Percentiles rank a stretch among this genome's conserved stretches.
Evolutionary conservation across 2,113 vertebrate genomes (phyloP).

Genomic region (Colinus virginianus): DNA sequence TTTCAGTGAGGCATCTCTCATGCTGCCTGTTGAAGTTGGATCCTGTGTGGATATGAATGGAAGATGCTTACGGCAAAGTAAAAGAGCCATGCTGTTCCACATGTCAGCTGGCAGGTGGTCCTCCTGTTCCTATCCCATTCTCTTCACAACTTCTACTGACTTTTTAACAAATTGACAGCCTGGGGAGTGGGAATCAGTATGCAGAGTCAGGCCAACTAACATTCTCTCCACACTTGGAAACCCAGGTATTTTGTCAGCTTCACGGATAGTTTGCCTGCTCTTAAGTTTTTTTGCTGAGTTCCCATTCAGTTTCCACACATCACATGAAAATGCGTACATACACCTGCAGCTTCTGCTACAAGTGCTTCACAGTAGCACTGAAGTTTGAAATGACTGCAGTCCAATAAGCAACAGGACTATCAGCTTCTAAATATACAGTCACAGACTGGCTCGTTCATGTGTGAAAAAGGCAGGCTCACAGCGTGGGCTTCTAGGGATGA

Average conservation of each 20-base stretch:
- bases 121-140: not conserved
- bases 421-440: not conserved
- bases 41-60: rapidly evolving
- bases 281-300: not conserved
- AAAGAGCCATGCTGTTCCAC: not conserved
- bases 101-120: not conserved
- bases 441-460: not conserved
- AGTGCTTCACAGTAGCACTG: not conserved
- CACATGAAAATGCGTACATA: not conserved
- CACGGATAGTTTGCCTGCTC: not conserved
- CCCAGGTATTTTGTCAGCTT: not conserved
- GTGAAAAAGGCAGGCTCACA: not conserved
- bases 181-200: not conserved
- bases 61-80: not conserved
- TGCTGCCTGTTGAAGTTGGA: not conserved
- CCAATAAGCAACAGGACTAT: not conserved
- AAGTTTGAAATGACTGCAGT: not conserved
- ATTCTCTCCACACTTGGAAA: not conserved
- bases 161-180: not conserved
- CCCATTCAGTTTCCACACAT: not conserved
- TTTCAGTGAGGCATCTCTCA: not conserved
- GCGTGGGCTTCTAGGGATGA: not conserved
- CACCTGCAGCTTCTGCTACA: not conserved
- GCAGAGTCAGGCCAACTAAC: not conserved
- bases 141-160: not conserved